A percentile compares a stretch with the other conserved stretches of the same genome.
Evolutionary conservation across 23 tunicate genomes (phyloP).

Genomic region (Halocynthia roretzi): DNA sequence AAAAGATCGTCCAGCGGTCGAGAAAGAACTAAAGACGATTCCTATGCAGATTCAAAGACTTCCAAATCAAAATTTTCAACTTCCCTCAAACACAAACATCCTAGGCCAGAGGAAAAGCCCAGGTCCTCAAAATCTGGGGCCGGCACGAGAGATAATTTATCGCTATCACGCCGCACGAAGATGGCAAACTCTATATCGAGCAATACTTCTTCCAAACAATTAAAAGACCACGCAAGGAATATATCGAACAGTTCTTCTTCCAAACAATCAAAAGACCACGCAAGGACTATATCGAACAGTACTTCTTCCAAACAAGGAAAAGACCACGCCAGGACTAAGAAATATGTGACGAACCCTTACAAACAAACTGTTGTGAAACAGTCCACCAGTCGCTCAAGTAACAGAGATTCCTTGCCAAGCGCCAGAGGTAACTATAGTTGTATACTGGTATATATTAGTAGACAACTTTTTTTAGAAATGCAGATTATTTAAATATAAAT

Average conservation of each 20-base stretch:
- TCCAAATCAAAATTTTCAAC: neutral
- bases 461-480: too few species aligned
- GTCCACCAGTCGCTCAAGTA: neutral
- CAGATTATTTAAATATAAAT: too few species aligned
- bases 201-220: too few species aligned
- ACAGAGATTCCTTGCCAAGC: too few species aligned
- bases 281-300: too few species aligned
- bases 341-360: conserved; percentile 10
- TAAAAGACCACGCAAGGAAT: too few species aligned
- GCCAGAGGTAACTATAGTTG: too few species aligned
- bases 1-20: neutral
- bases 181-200: too few species aligned
- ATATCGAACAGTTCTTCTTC: too few species aligned
- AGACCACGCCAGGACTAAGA: neutral
- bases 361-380: conserved; percentile 17
- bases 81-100: neutral
- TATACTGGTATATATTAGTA: too few species aligned
- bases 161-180: too few species aligned
- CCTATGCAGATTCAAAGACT: neutral
- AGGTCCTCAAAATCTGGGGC: neutral
- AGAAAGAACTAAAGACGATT: neutral
- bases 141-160: neutral
- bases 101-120: conserved; percentile 5
- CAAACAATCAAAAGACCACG: too few species aligned
- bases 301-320: neutral